These are phyloP conservation scores for Achatina immaculata DNA, from an alignment of 1,140 invertebrate genomes.

Conservation along the genomic window DNA sequence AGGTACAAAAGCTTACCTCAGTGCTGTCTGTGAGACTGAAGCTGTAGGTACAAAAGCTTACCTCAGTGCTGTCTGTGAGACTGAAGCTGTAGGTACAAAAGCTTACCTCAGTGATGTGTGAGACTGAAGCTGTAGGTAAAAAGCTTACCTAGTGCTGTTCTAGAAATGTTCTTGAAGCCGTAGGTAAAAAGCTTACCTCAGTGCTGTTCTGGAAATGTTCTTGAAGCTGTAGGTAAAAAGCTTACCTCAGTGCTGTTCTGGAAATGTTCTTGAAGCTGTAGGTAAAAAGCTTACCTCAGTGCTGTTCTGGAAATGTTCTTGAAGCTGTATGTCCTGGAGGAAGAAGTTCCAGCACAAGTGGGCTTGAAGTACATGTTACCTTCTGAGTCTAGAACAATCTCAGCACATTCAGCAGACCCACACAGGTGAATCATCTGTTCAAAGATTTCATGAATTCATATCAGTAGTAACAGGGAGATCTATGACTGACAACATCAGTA, in stretches of 20 bases:
- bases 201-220: constrained; percentile 67
- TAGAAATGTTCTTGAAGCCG: too few relatives aligned
- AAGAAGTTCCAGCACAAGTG: constrained; percentile 66
- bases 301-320: constrained; percentile 69
- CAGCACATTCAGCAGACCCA: constrained; percentile 65
- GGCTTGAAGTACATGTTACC: constrained; percentile 68
- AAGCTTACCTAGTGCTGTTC: too few relatives aligned
- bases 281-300: constrained; percentile 51
- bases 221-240: constrained; percentile 64
- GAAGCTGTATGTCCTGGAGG: constrained; percentile 60
- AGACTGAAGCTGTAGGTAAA: too few relatives aligned
- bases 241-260: constrained; percentile 54
- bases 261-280: constrained; percentile 69
- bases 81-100: too few relatives aligned
- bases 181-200: background rate
- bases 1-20: too few relatives aligned
- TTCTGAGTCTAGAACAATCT: constrained; percentile 63
- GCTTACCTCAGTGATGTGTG: background rate
- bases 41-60: background rate
- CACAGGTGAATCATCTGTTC: constrained; percentile 63
- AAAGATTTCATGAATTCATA: too few relatives aligned
- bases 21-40: too few relatives aligned
- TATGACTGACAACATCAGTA: too few relatives aligned
- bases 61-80: too few relatives aligned
- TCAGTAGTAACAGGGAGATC: too few relatives aligned